Evolutionary conservation across 2,888 invertebrate genomes (phyloP).

Genomic region (Drosophila trichaetosa): DNA sequence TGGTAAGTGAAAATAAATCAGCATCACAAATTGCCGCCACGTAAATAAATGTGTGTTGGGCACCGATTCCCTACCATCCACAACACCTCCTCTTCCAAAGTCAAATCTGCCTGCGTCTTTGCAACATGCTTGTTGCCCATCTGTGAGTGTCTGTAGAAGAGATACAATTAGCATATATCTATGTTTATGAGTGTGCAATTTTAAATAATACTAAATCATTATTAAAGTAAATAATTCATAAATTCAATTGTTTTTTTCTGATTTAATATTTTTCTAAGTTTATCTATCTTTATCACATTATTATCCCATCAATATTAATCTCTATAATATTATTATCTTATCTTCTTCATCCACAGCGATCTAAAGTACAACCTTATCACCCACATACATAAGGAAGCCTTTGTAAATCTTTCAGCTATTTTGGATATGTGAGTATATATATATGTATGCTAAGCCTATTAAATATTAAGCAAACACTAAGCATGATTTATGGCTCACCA

Average conservation of each 20-base stretch:
- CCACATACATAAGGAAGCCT: slow-evolving; percentile 85
- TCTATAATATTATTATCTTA: background rate
- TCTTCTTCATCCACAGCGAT: slow-evolving; percentile 66
- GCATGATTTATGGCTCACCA: slow-evolving; percentile 40
- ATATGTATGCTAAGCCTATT: background rate
- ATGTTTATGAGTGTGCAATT: background rate
- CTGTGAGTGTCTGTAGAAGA: background rate
- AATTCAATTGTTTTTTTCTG: background rate
- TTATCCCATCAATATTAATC: background rate
- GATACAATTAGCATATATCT: background rate
- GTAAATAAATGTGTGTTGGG: slow-evolving; percentile 66
- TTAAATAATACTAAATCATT: background rate
- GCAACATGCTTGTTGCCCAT: slow-evolving; percentile 37
- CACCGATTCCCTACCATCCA: background rate
- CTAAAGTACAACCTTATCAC: slow-evolving; percentile 85
- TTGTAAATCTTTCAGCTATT: slow-evolving; percentile 84
- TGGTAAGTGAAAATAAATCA: slow-evolving; percentile 75
- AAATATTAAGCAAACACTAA: slow-evolving; percentile 37
- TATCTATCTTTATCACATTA: background rate
- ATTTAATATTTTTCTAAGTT: background rate
- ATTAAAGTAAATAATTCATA: background rate
- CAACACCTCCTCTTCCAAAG: background rate
- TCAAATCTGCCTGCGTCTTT: slow-evolving; percentile 31
- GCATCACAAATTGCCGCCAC: slow-evolving; percentile 63
- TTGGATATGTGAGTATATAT: slow-evolving; percentile 86